Evolutionary conservation across 2,797 vertebrate species (phyloP).

Genomic region (Anguilla pacifica): DNA sequence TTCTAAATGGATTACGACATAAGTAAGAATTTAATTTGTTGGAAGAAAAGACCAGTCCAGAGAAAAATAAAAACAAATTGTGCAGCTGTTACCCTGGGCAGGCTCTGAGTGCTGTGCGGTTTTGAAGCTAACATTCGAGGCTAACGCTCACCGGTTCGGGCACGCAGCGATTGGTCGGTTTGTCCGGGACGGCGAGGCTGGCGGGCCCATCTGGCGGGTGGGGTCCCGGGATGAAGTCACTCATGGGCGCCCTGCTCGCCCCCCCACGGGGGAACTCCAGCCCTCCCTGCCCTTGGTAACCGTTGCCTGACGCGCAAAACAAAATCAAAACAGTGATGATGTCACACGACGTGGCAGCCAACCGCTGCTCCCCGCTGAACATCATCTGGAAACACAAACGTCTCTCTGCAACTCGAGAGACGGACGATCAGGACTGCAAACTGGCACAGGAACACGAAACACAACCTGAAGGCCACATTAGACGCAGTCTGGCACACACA

Average conservation of each 20-base stretch:
- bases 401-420: not conserved
- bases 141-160: slow-evolving; percentile 84
- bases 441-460: not conserved
- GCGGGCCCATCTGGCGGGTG: slow-evolving; percentile 90
- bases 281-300: slow-evolving; percentile 91
- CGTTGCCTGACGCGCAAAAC: slow-evolving; percentile 78
- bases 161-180: slow-evolving; percentile 90
- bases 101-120: too few species aligned
- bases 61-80: too few species aligned
- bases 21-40: too few species aligned
- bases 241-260: slow-evolving; percentile 88
- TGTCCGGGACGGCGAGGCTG: slow-evolving; percentile 88
- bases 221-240: slow-evolving; percentile 94
- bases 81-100: too few species aligned
- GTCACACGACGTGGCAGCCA: not conserved
- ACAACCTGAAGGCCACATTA: not conserved
- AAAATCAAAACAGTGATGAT: slow-evolving; percentile 28
- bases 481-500: not conserved
- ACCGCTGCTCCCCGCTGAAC: not conserved
- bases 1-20: too few species aligned
- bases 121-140: too few species aligned
- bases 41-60: too few species aligned
- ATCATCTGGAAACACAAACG: not conserved
- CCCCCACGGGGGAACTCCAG: slow-evolving; percentile 93
- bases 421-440: not conserved